A percentile compares a stretch with the other conserved stretches of the same genome.
Evolutionary conservation across 1,140 invertebrate species (phyloP).

Genomic region (Anagrus nilaparvatae): DNA sequence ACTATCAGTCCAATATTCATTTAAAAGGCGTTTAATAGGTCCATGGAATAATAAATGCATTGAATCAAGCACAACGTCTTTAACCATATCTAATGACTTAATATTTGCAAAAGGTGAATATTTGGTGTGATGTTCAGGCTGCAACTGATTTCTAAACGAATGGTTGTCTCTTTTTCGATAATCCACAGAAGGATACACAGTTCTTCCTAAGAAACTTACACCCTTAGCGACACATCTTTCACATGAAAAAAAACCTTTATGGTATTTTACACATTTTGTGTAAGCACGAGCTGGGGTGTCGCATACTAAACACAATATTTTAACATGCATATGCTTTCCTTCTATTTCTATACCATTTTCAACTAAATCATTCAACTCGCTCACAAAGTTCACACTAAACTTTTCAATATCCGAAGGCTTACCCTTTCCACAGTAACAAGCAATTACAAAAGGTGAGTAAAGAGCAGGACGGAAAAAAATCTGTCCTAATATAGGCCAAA

Average conservation of each 20-base stretch:
- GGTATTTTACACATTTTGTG: not conserved
- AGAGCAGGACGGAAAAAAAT: not conserved
- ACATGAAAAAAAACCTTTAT: not conserved
- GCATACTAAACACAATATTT: not conserved
- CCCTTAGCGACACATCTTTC: not conserved
- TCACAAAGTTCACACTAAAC: no score
- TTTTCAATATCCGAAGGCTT: no score
- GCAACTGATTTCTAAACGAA: no score
- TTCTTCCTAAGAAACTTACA: no score
- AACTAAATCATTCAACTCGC: not conserved
- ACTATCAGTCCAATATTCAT: constrained; percentile 19
- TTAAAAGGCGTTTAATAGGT: constrained; percentile 21
- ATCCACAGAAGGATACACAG: no score
- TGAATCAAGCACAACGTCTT: not conserved
- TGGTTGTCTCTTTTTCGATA: no score
- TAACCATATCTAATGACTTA: not conserved
- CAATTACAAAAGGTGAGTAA: not conserved
- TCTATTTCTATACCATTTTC: not conserved
- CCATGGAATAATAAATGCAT: constrained; percentile 17
- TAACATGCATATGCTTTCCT: not conserved
- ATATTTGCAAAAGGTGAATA: constrained; percentile 12
- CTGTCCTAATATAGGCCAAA: not conserved
- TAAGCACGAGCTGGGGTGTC: not conserved
- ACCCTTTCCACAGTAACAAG: not conserved
- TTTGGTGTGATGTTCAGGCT: constrained; percentile 13